A percentile compares a stretch with the other conserved stretches of the same genome.
Evolutionary conservation across 2,888 invertebrate genomes (phyloP).

Genomic region (Philonicus albiceps): DNA sequence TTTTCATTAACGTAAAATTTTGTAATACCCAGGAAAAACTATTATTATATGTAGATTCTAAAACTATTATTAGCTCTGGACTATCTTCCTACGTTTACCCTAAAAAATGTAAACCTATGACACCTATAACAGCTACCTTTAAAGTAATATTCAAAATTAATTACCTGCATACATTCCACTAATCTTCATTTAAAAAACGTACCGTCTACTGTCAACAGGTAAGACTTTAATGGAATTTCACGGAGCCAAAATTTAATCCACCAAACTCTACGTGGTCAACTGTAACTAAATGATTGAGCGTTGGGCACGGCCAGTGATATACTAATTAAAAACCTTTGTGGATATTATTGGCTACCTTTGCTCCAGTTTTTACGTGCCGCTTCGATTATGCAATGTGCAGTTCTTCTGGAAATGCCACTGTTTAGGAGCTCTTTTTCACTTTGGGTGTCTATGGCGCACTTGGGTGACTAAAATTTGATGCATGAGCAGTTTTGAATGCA

Average conservation of each 20-base stretch:
- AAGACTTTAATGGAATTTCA: neutral
- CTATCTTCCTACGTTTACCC: neutral
- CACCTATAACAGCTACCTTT: neutral
- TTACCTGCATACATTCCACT: neutral
- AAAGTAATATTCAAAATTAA: neutral
- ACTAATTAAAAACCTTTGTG: neutral
- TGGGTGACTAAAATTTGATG: conserved; percentile 14
- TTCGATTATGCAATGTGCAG: neutral
- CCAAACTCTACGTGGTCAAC: neutral
- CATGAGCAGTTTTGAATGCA: neutral
- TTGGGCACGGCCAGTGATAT: neutral
- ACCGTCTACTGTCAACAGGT: neutral
- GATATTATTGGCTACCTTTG: neutral
- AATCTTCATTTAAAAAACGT: neutral
- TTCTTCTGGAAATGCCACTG: neutral
- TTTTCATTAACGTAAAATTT: neutral
- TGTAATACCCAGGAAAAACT: neutral
- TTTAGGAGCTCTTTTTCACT: neutral
- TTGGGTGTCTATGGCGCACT: neutral
- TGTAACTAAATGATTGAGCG: neutral
- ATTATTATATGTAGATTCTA: neutral
- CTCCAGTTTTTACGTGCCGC: neutral
- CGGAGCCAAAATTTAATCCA: neutral
- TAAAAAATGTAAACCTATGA: too few relatives aligned
- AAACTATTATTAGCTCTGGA: neutral